phyloP scores from a whole-genome alignment of 1,140 invertebrate species.

The Stegodyphus dumicola region DNA sequence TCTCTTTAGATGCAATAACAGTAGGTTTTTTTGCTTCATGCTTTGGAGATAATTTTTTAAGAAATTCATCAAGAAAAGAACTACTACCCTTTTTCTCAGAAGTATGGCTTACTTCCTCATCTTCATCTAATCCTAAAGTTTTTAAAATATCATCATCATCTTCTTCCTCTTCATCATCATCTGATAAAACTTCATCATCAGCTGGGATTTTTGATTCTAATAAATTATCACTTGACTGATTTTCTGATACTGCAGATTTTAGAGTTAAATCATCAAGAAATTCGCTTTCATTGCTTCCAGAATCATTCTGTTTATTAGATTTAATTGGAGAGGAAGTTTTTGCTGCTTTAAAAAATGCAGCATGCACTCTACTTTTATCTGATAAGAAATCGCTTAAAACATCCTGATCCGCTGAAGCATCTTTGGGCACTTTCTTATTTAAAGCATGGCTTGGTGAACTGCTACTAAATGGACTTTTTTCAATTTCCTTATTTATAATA shows the following conservation, averaged over 20 bases:
- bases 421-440: not conserved
- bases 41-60: constrained; percentile 42
- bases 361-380: not conserved
- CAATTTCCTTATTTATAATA: not conserved
- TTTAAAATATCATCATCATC: constrained; percentile 46
- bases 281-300: not conserved
- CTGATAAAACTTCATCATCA: no score
- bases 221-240: no score
- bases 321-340: constrained; percentile 2
- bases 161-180: not conserved
- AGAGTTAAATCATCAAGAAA: not conserved
- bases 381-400: constrained; percentile 17
- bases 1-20: not conserved
- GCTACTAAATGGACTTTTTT: not conserved
- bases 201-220: no score
- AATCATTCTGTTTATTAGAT: not conserved
- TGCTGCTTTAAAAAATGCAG: not conserved
- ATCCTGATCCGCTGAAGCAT: not conserved
- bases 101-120: not conserved
- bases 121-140: constrained; percentile 15
- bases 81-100: constrained; percentile 5
- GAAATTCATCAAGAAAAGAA: constrained; percentile 45
- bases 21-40: constrained; percentile 2
- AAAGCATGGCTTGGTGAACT: not conserved
- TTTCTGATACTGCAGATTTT: no score